Base-by-base conservation (phyloP, 1,140 invertebrate species). In the Berghia stephanieae region DNA sequence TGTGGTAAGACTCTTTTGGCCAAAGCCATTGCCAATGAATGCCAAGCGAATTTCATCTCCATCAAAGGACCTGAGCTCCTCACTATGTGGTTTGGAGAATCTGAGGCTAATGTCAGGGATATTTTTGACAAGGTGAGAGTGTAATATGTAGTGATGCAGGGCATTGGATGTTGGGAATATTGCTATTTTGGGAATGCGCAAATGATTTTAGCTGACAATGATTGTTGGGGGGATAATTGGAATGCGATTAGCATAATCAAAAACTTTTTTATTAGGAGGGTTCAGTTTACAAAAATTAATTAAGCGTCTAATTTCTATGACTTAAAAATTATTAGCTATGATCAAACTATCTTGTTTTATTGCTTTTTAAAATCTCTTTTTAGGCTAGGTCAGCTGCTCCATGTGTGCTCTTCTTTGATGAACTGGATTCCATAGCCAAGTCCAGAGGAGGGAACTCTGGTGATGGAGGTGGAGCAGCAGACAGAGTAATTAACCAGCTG, bases 1-100 rank as follows among this genome's bases (percentile, higher is more conserved):
- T 98, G 96, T 88, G 96, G 97, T 94, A 99, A 99, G 91, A 99
- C 98, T 57, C 88, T 99, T 67, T 89, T 99, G 85, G 98, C 98
- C 68, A 99, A 99, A 91, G 98, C 98, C 5, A 99, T 99, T 85
- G 98, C 98, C 60, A 99, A 99, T 89, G 98, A 99, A 90, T 99
- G 98, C 86, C 98, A 99, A 90, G 98, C 98, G 2, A 99, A 99
- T 88, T 99, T 99, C 88, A 99, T 99, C 85, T 99, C 97, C 0
- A 97, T 99, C 79, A 99, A 99, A 90, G 98, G 98, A 6, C 98
- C 98, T 0, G 98, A 99, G 90, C 91, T 99, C 70, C 92, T 99
- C 46, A 99, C 98, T 49, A 99, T 99, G 98, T 99, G 98, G 98
- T 99, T 99, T 90, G 98, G 98, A 90, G 98, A 99, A 91, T 99